Conservation (phyloP, 2,113 vertebrate species). For the Scartelaos histophorus region DNA sequence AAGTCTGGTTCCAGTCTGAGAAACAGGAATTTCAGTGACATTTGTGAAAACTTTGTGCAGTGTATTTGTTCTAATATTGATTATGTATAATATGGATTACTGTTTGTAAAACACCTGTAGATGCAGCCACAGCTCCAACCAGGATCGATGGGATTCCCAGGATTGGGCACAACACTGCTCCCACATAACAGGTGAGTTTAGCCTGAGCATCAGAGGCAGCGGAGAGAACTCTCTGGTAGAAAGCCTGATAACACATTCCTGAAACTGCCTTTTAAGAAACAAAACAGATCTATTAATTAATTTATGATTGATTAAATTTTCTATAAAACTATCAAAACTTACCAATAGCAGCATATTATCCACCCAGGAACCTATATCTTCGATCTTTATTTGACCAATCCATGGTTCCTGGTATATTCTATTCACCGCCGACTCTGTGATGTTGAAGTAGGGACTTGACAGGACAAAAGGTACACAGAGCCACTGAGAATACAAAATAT, state of each 20-base stretch:
- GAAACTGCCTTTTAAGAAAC: constrained; percentile 60
- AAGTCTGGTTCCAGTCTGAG: constrained; percentile 82
- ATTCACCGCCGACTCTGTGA: constrained; percentile 52
- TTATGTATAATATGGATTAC: background rate
- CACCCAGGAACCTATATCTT: constrained; percentile 72
- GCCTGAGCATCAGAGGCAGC: constrained; percentile 54
- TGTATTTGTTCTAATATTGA: background rate
- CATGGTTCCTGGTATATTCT: constrained; percentile 59
- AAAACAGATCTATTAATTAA: background rate
- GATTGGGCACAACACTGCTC: constrained; percentile 57
- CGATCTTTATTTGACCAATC: constrained; percentile 70
- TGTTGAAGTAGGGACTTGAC: constrained; percentile 67
- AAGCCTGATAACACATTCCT: constrained; percentile 75
- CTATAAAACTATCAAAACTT: constrained; percentile 7
- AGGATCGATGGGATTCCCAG: constrained; percentile 75
- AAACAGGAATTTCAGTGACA: background rate
- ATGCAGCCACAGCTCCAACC: constrained; percentile 76
- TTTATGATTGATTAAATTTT: background rate
- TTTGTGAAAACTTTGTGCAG: background rate
- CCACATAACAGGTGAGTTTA: constrained; percentile 69
- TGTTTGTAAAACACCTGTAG: constrained; percentile 64
- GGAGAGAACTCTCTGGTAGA: constrained; percentile 79
- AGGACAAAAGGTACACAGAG: constrained; percentile 77
- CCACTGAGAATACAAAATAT: constrained; percentile 60
- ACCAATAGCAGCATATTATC: constrained; percentile 78